Evolutionary conservation across 2,113 vertebrate genomes (phyloP).

Genomic region (Actenoides hombroni): DNA sequence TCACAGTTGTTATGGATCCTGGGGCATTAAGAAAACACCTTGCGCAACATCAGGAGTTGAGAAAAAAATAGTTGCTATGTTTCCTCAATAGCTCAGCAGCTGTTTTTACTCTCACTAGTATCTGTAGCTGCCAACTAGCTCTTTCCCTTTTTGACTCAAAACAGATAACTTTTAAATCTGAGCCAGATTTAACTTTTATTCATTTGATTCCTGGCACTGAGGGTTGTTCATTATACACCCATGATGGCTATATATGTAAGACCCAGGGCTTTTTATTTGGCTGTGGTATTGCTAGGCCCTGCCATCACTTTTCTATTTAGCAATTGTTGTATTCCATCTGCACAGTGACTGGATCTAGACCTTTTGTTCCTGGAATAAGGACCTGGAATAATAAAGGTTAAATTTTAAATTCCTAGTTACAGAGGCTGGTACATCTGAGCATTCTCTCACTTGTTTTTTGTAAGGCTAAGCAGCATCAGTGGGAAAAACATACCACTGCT

Average conservation of each 20-base stretch:
- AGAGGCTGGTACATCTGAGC: not conserved
- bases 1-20: not conserved
- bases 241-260: slow-evolving; percentile 74
- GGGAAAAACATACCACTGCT: not conserved
- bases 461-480: not conserved
- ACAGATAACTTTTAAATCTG: slow-evolving; percentile 72
- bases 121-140: not conserved
- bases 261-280: slow-evolving; percentile 77
- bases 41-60: not conserved
- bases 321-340: slow-evolving; percentile 74
- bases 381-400: slow-evolving; percentile 61
- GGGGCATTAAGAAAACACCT: not conserved
- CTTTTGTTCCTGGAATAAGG: slow-evolving; percentile 74
- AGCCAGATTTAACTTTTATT: slow-evolving; percentile 78
- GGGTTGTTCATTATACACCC: slow-evolving; percentile 81
- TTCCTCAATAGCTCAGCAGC: not conserved
- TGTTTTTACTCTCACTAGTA: not conserved
- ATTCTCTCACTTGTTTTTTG: not conserved
- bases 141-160: slow-evolving; percentile 80
- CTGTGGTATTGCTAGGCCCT: slow-evolving; percentile 75
- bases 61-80: not conserved
- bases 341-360: slow-evolving; percentile 75
- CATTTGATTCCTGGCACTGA: slow-evolving; percentile 78
- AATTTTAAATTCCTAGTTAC: slow-evolving; percentile 30
- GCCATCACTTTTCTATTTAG: slow-evolving; percentile 80